A percentile compares a stretch with the other conserved stretches of the same genome.
phyloP scores from a whole-genome alignment of 2,888 invertebrate genomes.

The Trachelus troglodyta region DNA sequence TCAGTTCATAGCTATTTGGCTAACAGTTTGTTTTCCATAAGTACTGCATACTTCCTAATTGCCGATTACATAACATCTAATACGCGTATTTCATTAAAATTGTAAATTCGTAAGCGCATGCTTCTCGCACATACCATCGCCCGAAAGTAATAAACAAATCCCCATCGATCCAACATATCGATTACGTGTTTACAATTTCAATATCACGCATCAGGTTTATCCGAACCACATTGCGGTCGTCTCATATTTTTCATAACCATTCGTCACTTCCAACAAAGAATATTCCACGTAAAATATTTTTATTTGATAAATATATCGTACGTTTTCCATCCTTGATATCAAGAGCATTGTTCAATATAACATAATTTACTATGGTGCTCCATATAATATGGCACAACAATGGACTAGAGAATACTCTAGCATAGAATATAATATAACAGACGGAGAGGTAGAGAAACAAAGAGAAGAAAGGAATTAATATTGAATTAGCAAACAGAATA shows the following conservation, averaged over 20 bases:
- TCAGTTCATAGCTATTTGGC: not conserved
- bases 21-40: not conserved
- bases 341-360: not conserved
- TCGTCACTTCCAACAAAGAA: not conserved
- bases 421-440: not conserved
- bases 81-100: not conserved
- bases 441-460: too few relatives aligned
- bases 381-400: not conserved
- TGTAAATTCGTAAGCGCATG: not conserved
- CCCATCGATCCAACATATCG: not conserved
- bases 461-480: not conserved
- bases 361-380: not conserved
- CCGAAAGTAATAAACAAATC: not conserved
- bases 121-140: not conserved
- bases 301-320: not conserved
- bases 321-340: not conserved
- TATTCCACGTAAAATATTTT: not conserved
- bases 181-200: not conserved
- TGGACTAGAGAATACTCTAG: not conserved
- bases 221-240: not conserved
- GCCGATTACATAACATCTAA: not conserved
- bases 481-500: not conserved
- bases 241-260: not conserved
- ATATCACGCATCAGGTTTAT: not conserved
- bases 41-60: not conserved